Evolutionary conservation across 1,140 invertebrate species (phyloP).

Genomic region (Vollenhovia emeryi): DNA sequence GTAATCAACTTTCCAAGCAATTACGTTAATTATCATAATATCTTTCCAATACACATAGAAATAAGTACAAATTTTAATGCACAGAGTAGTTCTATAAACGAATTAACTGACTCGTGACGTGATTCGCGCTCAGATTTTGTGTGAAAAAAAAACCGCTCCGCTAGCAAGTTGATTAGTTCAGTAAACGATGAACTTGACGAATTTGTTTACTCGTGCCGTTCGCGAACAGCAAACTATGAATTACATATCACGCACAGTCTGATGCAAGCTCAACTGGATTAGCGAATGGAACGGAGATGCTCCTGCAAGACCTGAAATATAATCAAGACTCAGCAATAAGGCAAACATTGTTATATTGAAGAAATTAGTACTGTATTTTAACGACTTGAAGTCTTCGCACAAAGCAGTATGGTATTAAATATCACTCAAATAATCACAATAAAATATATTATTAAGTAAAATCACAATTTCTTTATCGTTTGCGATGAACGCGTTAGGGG

Average conservation of each 20-base stretch:
- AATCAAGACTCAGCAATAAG: slow-evolving; percentile 54
- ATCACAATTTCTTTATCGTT: slow-evolving; percentile 68
- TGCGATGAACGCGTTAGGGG: slow-evolving; percentile 59
- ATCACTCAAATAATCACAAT: slow-evolving; percentile 63
- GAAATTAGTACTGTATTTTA: slow-evolving; percentile 63
- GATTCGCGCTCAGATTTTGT: not conserved
- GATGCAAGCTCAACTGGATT: not conserved
- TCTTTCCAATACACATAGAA: too few species aligned
- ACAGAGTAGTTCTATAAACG: too few species aligned
- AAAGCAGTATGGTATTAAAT: slow-evolving; percentile 60
- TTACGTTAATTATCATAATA: not conserved
- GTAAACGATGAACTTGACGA: not conserved
- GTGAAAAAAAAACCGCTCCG: not conserved
- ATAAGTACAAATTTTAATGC: too few species aligned
- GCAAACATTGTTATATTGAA: slow-evolving; percentile 55
- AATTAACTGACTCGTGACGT: too few species aligned
- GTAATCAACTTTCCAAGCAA: not conserved
- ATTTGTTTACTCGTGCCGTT: not conserved
- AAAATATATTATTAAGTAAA: slow-evolving; percentile 67
- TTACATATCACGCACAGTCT: not conserved
- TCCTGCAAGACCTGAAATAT: slow-evolving; percentile 16
- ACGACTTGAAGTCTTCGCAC: slow-evolving; percentile 61
- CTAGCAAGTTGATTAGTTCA: not conserved
- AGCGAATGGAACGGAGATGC: not conserved
- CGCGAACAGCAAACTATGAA: not conserved